A percentile compares a stretch with the other conserved stretches of the same genome.
Evolutionary conservation across 2,113 vertebrate species (phyloP).

Genomic region (Corythaixoides concolor): DNA sequence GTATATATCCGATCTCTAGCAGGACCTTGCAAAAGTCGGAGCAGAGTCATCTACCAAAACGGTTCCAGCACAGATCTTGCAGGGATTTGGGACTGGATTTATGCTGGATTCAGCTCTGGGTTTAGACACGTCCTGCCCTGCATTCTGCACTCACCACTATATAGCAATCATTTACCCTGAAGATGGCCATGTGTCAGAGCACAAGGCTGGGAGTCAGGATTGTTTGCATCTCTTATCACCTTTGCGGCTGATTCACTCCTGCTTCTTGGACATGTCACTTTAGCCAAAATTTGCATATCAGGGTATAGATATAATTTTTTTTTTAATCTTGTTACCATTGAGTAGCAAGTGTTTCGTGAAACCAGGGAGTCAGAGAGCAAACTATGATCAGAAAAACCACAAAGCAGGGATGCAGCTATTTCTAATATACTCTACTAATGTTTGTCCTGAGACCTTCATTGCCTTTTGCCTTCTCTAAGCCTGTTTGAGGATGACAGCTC

Average conservation of each 20-base stretch:
- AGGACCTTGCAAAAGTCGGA: not conserved
- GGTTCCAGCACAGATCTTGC: not conserved
- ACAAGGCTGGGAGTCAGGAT: not conserved
- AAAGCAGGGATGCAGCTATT: not conserved
- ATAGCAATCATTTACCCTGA: not conserved
- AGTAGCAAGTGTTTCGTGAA: not conserved
- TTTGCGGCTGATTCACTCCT: not conserved
- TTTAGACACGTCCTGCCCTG: not conserved
- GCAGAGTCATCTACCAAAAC: not conserved
- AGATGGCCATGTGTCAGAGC: not conserved
- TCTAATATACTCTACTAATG: not conserved
- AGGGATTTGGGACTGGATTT: not conserved
- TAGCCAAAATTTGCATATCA: not conserved
- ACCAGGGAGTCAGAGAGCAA: not conserved
- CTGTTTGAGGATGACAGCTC: not conserved
- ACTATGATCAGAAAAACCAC: not conserved
- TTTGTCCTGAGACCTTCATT: not conserved
- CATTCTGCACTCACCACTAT: not conserved
- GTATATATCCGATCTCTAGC: fast-evolving
- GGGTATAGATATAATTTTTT: not conserved
- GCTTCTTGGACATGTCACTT: not conserved
- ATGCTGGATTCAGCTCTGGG: not conserved
- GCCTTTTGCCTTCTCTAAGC: not conserved
- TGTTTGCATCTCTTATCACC: not conserved
- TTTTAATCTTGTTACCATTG: not conserved